A percentile compares a stretch with the other conserved stretches of the same genome.
Evolutionary conservation across 1,140 invertebrate genomes (phyloP).

Genomic region (Arctopsyche grandis): DNA sequence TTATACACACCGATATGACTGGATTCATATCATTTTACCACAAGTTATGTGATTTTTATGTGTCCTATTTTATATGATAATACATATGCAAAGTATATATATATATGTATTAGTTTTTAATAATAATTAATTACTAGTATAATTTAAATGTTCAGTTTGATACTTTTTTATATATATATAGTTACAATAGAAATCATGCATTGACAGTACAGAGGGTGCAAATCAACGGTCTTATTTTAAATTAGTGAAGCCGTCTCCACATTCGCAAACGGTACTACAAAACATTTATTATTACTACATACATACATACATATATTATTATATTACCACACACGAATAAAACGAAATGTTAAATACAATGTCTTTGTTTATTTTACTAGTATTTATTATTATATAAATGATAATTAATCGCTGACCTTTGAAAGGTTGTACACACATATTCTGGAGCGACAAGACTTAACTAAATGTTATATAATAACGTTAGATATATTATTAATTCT

Average conservation of each 20-base stretch:
- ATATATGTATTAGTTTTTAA: not conserved
- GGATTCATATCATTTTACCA: slow-evolving; percentile 40
- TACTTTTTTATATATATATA: too few relatives aligned
- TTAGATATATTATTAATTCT: slow-evolving; percentile 50
- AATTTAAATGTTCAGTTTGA: too few relatives aligned
- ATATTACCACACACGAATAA: slow-evolving; percentile 8
- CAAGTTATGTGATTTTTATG: slow-evolving; percentile 40
- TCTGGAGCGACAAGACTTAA: slow-evolving; percentile 55
- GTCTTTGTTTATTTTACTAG: slow-evolving; percentile 49
- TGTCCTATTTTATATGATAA: slow-evolving; percentile 34
- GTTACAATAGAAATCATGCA: too few relatives aligned
- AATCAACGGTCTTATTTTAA: too few relatives aligned
- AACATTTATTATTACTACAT: too few relatives aligned
- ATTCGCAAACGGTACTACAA: too few relatives aligned
- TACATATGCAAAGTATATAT: slow-evolving; percentile 12
- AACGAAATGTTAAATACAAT: not conserved
- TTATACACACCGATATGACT: slow-evolving; percentile 16
- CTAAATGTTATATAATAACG: slow-evolving; percentile 55
- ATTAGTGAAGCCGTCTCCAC: too few relatives aligned
- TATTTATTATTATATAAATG: slow-evolving; percentile 51
- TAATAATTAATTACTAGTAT: not conserved
- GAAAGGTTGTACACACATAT: slow-evolving; percentile 54
- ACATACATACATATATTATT: too few relatives aligned
- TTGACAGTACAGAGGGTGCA: too few relatives aligned
- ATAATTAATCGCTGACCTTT: slow-evolving; percentile 47